These are phyloP conservation scores for Ichneumoninae sp. DNA, from an alignment of 2,888 invertebrate species.

Conservation along the genomic window DNA sequence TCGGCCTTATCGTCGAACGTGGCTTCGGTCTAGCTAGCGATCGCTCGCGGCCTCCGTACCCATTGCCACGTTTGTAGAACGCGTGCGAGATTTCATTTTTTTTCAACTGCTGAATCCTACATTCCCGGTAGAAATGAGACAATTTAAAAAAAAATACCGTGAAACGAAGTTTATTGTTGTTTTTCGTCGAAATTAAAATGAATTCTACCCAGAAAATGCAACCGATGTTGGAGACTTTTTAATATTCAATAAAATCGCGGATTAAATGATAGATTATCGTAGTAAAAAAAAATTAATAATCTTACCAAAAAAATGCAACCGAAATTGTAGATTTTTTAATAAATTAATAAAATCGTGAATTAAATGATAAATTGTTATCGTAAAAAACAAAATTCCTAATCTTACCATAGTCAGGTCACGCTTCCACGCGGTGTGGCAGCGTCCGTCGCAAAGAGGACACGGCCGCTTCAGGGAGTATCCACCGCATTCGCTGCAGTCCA, in stretches of 20 bases:
- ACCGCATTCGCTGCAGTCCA: conserved; percentile 92
- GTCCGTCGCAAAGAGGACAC: conserved; percentile 91
- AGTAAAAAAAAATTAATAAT: neutral
- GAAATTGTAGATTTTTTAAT: neutral
- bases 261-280: neutral
- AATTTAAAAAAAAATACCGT: neutral
- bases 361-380: neutral
- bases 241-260: neutral
- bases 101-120: neutral
- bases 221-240: neutral
- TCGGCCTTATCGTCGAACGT: conserved; percentile 54
- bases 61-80: conserved; percentile 28
- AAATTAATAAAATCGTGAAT: neutral
- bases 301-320: conserved; percentile 85
- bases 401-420: conserved; percentile 91
- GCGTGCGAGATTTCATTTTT: conserved; percentile 20
- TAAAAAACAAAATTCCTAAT: neutral
- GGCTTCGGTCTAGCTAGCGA: conserved; percentile 37
- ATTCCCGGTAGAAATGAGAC: conserved; percentile 16
- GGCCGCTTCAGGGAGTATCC: conserved; percentile 91
- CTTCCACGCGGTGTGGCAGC: conserved; percentile 90
- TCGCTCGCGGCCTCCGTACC: conserved; percentile 42
- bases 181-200: neutral
- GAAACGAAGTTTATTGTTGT: neutral
- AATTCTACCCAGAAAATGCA: neutral